Conservation (phyloP, 1,140 invertebrate species). For the Rhynchophorus ferrugineus region DNA sequence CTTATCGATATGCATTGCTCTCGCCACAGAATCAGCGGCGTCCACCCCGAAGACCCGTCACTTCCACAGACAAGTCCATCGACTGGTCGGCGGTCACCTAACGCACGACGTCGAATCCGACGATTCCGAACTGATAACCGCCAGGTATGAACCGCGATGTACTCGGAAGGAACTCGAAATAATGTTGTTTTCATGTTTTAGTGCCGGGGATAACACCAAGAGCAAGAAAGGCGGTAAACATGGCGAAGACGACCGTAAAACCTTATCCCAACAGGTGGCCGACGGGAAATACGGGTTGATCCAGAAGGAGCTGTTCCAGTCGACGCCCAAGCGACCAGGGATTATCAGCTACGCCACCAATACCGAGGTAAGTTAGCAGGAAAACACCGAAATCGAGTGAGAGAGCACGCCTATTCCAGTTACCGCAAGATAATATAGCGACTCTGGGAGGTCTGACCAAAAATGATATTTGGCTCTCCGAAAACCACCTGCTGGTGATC, state of each 20-base stretch:
- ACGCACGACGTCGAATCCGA: constrained; percentile 33
- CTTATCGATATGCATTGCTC: constrained; percentile 5
- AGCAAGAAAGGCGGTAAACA: constrained; percentile 42
- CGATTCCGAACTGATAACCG: constrained; percentile 38
- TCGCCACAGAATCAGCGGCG: neutral
- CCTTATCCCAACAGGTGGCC: constrained; percentile 73
- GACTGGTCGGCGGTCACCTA: constrained; percentile 56
- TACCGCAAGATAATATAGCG: constrained; percentile 63
- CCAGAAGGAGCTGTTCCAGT: constrained; percentile 71
- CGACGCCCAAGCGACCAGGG: constrained; percentile 61
- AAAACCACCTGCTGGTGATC: constrained; percentile 77
- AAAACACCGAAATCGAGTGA: neutral
- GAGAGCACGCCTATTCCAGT: constrained; percentile 3
- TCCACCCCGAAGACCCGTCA: constrained; percentile 7
- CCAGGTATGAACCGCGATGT: constrained; percentile 6
- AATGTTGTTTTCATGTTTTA: constrained; percentile 38
- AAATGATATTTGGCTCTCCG: constrained; percentile 82
- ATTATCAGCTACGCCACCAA: constrained; percentile 72
- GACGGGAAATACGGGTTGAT: constrained; percentile 85
- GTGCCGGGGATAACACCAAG: constrained; percentile 55
- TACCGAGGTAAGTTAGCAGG: constrained; percentile 51
- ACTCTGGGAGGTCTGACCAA: constrained; percentile 73
- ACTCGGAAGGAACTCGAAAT: neutral
- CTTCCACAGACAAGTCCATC: constrained; percentile 18
- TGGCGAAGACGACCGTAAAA: constrained; percentile 65